These are phyloP conservation scores for Perodicticus potto DNA, from an alignment of 2,797 vertebrate species.

Conservation along the genomic window DNA sequence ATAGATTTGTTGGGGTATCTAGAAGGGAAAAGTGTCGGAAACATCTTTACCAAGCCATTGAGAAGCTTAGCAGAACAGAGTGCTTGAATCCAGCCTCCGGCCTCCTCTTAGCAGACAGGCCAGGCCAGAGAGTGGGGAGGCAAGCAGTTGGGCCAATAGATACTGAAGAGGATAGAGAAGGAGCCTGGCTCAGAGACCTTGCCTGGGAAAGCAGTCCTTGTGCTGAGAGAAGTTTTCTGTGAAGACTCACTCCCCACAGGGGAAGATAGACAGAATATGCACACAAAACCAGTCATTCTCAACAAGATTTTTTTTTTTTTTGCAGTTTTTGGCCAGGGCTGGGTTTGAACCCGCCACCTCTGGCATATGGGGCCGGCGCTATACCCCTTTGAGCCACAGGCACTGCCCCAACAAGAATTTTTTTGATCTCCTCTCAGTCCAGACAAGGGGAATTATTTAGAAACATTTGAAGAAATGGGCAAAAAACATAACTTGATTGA, in stretches of 20 bases:
- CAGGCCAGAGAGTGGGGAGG: background rate
- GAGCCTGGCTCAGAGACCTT: background rate
- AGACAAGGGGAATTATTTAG: conserved; percentile 39
- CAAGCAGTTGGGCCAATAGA: background rate
- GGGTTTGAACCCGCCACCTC: no score
- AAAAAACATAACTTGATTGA: background rate
- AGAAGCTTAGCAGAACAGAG: background rate
- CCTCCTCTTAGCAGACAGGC: background rate
- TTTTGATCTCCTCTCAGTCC: background rate
- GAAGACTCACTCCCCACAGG: background rate
- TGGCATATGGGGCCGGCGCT: no score
- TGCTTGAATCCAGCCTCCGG: background rate
- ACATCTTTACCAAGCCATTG: background rate
- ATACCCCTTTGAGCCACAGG: no score
- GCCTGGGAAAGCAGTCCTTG: background rate
- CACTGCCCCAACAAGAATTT: background rate
- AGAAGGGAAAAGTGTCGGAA: conserved; percentile 39
- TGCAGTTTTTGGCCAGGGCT: no score
- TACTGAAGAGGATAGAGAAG: background rate
- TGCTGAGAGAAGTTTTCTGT: background rate
- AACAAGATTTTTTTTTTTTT: no score
- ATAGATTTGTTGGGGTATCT: background rate
- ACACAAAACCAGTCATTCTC: background rate
- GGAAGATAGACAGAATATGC: background rate
- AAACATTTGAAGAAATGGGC: background rate